These are phyloP conservation scores for Leptinotarsa defecta DNA, from an alignment of 1,140 invertebrate genomes.

Conservation along the genomic window DNA sequence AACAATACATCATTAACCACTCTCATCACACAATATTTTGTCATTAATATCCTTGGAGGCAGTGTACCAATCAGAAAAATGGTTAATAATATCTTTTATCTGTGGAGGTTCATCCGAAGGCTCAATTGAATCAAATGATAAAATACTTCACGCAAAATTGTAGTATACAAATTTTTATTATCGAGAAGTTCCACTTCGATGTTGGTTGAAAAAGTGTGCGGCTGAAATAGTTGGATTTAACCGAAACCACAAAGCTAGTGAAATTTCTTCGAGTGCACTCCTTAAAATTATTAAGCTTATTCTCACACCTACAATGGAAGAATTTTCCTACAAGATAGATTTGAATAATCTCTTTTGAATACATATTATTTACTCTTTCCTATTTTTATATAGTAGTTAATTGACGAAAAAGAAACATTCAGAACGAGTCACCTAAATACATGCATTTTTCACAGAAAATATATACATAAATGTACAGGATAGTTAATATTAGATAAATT, in stretches of 20 bases:
- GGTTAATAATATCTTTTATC: background rate
- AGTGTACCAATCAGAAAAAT: background rate
- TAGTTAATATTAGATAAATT: slow-evolving; percentile 26
- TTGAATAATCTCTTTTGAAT: slow-evolving; percentile 30
- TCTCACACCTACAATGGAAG: slow-evolving; percentile 30
- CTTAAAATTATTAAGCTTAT: slow-evolving; percentile 18
- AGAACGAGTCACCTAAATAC: slow-evolving; percentile 14
- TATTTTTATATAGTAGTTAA: slow-evolving; percentile 22
- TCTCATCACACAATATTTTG: background rate
- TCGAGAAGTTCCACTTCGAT: background rate
- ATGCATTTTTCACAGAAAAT: slow-evolving; percentile 24
- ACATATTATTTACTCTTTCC: background rate
- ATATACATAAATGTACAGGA: slow-evolving; percentile 41
- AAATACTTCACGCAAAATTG: background rate
- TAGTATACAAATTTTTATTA: background rate
- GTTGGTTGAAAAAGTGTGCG: background rate
- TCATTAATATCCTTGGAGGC: background rate
- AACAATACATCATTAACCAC: background rate
- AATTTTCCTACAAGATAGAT: slow-evolving; percentile 38
- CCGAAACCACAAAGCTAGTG: background rate
- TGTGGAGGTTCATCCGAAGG: background rate
- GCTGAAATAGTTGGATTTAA: background rate
- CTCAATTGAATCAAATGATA: background rate
- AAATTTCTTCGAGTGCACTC: background rate
- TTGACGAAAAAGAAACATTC: slow-evolving; percentile 27